Percentiles rank a stretch among this genome's conserved stretches.
phyloP scores from a whole-genome alignment of 2,113 vertebrate genomes.

The Cervus canadensis region DNA sequence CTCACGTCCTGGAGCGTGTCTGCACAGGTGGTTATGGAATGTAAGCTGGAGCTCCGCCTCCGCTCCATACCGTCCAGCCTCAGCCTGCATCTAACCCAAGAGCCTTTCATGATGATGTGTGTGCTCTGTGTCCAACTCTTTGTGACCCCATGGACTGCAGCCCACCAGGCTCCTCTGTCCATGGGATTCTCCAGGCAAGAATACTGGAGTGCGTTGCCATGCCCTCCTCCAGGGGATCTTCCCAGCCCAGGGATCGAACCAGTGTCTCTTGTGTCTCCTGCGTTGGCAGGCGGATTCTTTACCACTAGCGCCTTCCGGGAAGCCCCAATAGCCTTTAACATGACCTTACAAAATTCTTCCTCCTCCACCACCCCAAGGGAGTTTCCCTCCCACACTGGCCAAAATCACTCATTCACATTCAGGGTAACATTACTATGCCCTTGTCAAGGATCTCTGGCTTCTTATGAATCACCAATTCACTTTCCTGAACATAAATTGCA shows the following conservation, averaged over 20 bases:
- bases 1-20: rapidly evolving
- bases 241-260: background rate
- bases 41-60: background rate
- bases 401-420: conserved; percentile 19
- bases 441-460: background rate
- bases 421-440: background rate
- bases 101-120: background rate
- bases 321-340: background rate
- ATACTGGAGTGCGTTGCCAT: background rate
- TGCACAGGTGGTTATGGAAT: rapidly evolving
- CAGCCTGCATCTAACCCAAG: background rate
- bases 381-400: background rate
- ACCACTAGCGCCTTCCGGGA: background rate
- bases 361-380: rapidly evolving
- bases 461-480: conserved; percentile 45
- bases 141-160: background rate
- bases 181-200: background rate
- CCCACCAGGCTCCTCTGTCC: background rate
- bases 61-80: rapidly evolving
- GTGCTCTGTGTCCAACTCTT: background rate
- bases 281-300: background rate
- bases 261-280: background rate
- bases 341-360: background rate
- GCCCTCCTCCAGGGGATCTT: background rate
- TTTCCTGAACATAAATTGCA: conserved; percentile 34